Conservation (phyloP, 2,797 vertebrate genomes). For the Petrocephalus sullivani region DNA sequence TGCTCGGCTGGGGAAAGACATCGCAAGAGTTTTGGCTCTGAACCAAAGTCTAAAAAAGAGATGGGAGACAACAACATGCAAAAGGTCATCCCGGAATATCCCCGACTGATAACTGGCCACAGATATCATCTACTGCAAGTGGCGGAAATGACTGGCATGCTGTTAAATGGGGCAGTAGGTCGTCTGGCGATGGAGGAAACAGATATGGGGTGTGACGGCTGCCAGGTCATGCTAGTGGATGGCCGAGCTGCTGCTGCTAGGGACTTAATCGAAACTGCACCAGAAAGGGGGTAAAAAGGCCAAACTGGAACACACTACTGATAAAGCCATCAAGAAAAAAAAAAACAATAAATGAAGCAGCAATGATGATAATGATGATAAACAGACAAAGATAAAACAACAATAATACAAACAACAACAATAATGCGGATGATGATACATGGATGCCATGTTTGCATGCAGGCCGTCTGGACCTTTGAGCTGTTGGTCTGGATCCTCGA, state of each 20-base stretch:
- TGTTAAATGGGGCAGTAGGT: background rate
- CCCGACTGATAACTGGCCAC: background rate
- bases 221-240: background rate
- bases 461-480: conserved; percentile 57
- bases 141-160: background rate
- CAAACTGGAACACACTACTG: background rate
- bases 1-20: conserved; percentile 59
- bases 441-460: background rate
- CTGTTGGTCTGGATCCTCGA: conserved; percentile 58
- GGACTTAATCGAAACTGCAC: background rate
- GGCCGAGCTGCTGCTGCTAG: background rate
- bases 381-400: background rate
- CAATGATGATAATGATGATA: background rate
- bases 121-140: background rate
- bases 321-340: background rate
- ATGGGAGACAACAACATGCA: conserved; percentile 31
- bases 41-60: conserved; percentile 62
- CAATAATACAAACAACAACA: background rate
- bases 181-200: background rate
- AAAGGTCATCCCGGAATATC: conserved; percentile 28
- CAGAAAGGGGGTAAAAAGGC: background rate
- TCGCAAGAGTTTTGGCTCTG: conserved; percentile 70
- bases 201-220: background rate
- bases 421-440: background rate
- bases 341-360: background rate